Percentiles rank a stretch among this genome's conserved stretches.
Conservation (phyloP, 37 sponge, comb jelly and placozoan species). For the Diacarnus erythraeanus region DNA sequence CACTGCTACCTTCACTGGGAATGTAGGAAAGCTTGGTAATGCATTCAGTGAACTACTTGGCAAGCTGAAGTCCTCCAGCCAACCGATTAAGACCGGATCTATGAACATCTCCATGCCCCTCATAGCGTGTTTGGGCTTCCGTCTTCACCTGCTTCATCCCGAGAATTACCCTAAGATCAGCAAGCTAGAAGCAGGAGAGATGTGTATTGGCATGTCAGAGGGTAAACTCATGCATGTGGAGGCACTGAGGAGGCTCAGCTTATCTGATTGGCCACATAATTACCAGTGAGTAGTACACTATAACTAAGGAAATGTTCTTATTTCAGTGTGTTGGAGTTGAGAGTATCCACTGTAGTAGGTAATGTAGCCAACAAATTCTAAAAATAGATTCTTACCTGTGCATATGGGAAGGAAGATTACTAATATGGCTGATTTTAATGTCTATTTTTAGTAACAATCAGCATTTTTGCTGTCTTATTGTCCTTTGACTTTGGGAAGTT, state of each 20-base stretch:
- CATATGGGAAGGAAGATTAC: too few relatives aligned
- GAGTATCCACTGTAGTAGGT: too few relatives aligned
- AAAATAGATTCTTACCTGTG: too few relatives aligned
- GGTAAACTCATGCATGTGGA: slow-evolving; percentile 55
- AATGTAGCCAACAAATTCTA: too few relatives aligned
- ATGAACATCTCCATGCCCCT: slow-evolving; percentile 21
- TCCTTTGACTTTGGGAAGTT: too few relatives aligned
- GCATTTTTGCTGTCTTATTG: too few relatives aligned
- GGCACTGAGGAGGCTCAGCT: slow-evolving; percentile 56
- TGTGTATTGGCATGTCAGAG: slow-evolving; percentile 8
- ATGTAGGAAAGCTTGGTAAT: slow-evolving; percentile 6
- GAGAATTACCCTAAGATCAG: background rate
- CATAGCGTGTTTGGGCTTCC: slow-evolving; percentile 1
- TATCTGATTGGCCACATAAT: slow-evolving; percentile 77
- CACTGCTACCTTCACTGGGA: slow-evolving; percentile 22
- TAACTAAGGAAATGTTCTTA: too few relatives aligned
- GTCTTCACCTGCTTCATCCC: slow-evolving; percentile 39
- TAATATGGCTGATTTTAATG: too few relatives aligned
- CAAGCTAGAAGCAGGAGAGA: slow-evolving; percentile 16
- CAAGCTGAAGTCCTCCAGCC: slow-evolving; percentile 5
- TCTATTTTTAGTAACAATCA: too few relatives aligned
- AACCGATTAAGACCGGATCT: background rate
- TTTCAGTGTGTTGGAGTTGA: too few relatives aligned
- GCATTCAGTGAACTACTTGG: slow-evolving; percentile 27
- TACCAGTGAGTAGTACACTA: slow-evolving; percentile 65